Base-by-base conservation (phyloP, 92 coral and sea anemone genomes). In the Epizoanthus stellaris region DNA sequence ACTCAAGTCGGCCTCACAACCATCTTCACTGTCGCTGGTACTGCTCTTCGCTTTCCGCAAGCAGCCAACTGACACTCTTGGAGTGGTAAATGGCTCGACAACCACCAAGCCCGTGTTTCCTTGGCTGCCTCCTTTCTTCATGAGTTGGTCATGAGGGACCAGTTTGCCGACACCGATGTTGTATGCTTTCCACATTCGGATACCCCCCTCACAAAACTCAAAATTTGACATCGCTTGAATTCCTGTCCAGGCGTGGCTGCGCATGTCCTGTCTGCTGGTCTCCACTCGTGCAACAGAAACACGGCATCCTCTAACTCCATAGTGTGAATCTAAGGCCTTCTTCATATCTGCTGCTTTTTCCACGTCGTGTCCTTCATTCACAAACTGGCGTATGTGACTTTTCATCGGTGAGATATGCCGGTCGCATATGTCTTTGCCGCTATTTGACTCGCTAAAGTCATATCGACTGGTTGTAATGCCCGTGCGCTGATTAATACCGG, bases 361-460 rank as follows among this genome's bases (percentile, higher is more conserved):
- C 13, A 74, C 72, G 72, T 80, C 72, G 52, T 80, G 8, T 1
- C 85, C 85, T 45, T 13, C 85, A 14, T 80, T 80, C 49, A 64
- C 73, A n/a, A 30, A 80, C n/a, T 65, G 85, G 49, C 85, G 70
- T 43, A 80, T 80, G 73, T 64, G 73, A 52, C 85, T 62, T 9
- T 80, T 61, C 58, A 80, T 36, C 1, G 74, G 72, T n/a, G 85
- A 61, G 54, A 80, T 80, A 30, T 65, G 73, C 53, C 85, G 45
- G 74, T 80, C 85, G 56, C 73, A 80, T 30, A 80, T 64, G 38
- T 80, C 85, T 45, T 80, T 80, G 72, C 85, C 85, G 56, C 72
- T 65, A 20, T 80, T 61, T 3, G 85, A 65, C 40, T 80, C 85
- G 25, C 85, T 63, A 21, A 20, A 62, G 73, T 62, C 58, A 62